Base-by-base conservation (phyloP, 2,888 invertebrate species). In the Melanotus villosus region DNA sequence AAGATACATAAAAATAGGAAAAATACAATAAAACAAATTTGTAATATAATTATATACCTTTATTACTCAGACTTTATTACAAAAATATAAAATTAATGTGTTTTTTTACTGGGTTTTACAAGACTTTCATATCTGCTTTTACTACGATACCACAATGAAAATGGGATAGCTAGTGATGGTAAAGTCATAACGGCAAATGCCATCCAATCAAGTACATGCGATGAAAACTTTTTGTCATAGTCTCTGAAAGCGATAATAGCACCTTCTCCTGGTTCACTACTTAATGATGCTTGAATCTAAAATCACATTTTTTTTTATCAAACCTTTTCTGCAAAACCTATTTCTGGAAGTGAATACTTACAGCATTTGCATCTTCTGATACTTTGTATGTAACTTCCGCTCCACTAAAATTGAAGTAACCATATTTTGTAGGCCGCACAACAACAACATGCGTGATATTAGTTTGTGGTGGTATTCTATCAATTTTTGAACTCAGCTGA, bases 131-230 rank as follows among this genome's bases (percentile, higher is more conserved):
- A 98, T 88, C 97, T 97, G 84, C 92, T 92, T 85, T 98, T 98
- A 80, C 97, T 97, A 21, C 94, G 92, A 86, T 91, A 96, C 98
- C 98, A 99, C 72, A 99, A 88, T 32, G 93, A 91, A 84, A 96
- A 95, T 66, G 98, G 98, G 83, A 99, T 97, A 43, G 93, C 94
- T 47, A 99, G 87, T 1, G 98, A 97, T 3, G 98, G 98, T 72
- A 98, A 87, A 21, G 97, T 95, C 97, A 99, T 97, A 64, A 99
- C 91, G 32, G 96, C 96, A 82, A 99, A 99, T 21, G 97, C 96
- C 62, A 93, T 88, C 99, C 99, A 99, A 86, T 98, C 98, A 71
- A 97, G 93, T 83, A 96, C 93, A 86, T 98, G 98, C 0, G 98
- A 96, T 1, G 98, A 98, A 87, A 98, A 98, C 82, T 96, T 95